Conservation (phyloP, 2,797 vertebrate genomes). For the Melanotaenia nigrans region DNA sequence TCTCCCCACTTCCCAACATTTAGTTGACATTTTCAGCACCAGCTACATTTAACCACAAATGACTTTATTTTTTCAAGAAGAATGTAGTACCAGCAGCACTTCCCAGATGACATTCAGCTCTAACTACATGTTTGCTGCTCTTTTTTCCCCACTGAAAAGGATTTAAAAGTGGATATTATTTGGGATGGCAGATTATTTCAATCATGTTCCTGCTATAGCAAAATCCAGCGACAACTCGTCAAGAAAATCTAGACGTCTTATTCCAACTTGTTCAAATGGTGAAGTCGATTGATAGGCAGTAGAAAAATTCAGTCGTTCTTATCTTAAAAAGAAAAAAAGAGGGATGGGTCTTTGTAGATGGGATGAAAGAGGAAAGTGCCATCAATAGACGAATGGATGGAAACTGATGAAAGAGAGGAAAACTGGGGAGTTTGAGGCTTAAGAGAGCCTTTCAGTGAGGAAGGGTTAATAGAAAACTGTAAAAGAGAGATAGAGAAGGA, state of each 20-base stretch:
- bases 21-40: conserved; percentile 40
- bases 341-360: conserved; percentile 37
- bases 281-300: conserved; percentile 27
- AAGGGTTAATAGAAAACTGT: conserved; percentile 60
- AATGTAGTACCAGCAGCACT: conserved; percentile 22
- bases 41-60: conserved; percentile 36
- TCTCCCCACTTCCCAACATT: conserved; percentile 26
- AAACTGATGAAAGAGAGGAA: conserved; percentile 50
- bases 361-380: conserved; percentile 46
- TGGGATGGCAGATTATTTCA: conserved; percentile 7
- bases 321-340: conserved; percentile 7
- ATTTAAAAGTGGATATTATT: conserved; percentile 12
- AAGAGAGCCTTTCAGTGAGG: conserved; percentile 42
- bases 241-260: neutral
- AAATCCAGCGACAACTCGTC: conserved; percentile 16
- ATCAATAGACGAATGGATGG: conserved; percentile 42
- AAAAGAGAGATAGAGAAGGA: conserved; percentile 44
- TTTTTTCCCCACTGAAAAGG: neutral
- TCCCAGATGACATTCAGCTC: conserved; percentile 27
- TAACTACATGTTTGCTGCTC: conserved; percentile 24
- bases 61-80: conserved; percentile 5
- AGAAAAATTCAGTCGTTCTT: conserved; percentile 24
- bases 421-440: conserved; percentile 32
- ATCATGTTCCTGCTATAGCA: neutral
- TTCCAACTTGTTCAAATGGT: conserved; percentile 27